A percentile compares a stretch with the other conserved stretches of the same genome.
These are phyloP conservation scores for Agrilus biguttatus DNA, from an alignment of 2,888 invertebrate genomes.

Conservation along the genomic window DNA sequence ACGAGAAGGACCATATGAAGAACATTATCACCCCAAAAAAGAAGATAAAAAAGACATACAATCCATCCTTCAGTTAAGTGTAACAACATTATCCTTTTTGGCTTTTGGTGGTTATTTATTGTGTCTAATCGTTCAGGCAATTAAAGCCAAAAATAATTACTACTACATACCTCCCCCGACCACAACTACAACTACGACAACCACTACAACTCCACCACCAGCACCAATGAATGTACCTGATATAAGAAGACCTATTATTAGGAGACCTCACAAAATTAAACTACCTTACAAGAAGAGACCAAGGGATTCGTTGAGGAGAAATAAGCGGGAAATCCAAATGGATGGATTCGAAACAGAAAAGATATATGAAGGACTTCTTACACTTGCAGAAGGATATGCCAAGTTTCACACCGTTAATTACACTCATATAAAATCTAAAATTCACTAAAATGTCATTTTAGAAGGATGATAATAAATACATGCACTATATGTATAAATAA, in stretches of 20 bases:
- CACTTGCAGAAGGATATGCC: constrained; percentile 42
- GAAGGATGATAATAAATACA: neutral
- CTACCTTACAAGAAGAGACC: constrained; percentile 1
- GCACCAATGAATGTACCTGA: constrained; percentile 7
- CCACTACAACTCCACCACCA: constrained; percentile 1
- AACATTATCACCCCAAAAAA: constrained; percentile 28
- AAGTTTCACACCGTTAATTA: constrained; percentile 29
- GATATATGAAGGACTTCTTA: constrained; percentile 36
- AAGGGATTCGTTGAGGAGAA: constrained; percentile 1
- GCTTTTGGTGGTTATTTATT: constrained; percentile 75
- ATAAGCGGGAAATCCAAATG: constrained; percentile 12
- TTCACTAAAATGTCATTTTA: neutral
- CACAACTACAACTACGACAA: constrained; percentile 18
- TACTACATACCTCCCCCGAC: constrained; percentile 11
- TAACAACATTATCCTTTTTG: constrained; percentile 65
- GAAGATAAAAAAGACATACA: constrained; percentile 38
- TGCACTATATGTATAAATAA: too few species aligned
- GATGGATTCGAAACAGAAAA: constrained; percentile 23
- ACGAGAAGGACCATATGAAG: constrained; percentile 18
- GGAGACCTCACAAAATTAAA: neutral
- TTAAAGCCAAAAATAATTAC: constrained; percentile 43
- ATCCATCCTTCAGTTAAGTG: constrained; percentile 61
- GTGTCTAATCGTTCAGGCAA: constrained; percentile 61
- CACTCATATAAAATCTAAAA: constrained; percentile 16
- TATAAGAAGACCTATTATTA: constrained; percentile 3